Evolutionary conservation across 2,113 vertebrate genomes (phyloP), one percentile per base, ranked within the genome.

Genomic region (Bucco capensis): DNA sequence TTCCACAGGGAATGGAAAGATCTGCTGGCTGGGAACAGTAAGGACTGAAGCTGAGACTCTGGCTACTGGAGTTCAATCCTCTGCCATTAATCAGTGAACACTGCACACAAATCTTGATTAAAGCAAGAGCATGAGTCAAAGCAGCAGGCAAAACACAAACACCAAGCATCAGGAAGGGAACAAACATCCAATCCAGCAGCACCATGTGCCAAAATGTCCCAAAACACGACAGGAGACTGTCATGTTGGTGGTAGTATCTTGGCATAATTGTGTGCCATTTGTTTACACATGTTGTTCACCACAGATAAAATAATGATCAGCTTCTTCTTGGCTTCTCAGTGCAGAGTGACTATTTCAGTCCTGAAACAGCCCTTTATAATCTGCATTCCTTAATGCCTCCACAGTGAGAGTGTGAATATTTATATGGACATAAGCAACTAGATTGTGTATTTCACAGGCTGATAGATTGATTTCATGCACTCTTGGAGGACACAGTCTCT

Each of bases 221-320:
- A 46, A 81, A 28, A 27, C 51, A 61, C 12, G 8, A 88, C 79
- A 88, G 67, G 71, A 90, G 72, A 79, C 23, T 86, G 86, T 79
- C 54, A 46, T 38, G 31, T 60, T 93, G 89, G 76, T 93, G 75
- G 67, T 65, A 53, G 38, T 70, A 65, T 94, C 92, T 95, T 93
- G 79, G 79, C 86, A 91, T 86, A 93, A 90, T 93, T 90, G 75
- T 56, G 37, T 90, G 71, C 72, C 70, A 83, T 93, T 96, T 94
- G 67, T 81, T 96, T 85, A 90, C 62, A 92, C 53, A 54, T 75
- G 49, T 92, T 86, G 42, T 33, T 84, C 66, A 53, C 70, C 77
- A 85, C 49, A 90, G 78, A 88, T 84, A 86, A 91, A 90, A 89
- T 90, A 93, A 92, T 83, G 50, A 94, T 83, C 70, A 94, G 56